A percentile compares a stretch with the other conserved stretches of the same genome.
Evolutionary conservation across 2,797 vertebrate genomes (phyloP).

Genomic region (Enteromius unitaeniatus): DNA sequence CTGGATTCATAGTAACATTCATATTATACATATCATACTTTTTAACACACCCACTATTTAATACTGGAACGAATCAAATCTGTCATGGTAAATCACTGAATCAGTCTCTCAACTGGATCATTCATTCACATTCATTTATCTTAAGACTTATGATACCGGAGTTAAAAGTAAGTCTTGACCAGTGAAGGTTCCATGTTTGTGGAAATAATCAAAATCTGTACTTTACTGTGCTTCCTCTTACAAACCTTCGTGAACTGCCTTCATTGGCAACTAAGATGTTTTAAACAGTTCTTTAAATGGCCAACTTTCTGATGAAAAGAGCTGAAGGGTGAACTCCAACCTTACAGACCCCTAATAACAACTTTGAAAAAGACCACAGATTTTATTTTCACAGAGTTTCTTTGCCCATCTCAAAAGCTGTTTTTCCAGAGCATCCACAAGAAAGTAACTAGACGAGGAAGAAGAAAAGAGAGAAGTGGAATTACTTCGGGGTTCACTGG

Average conservation of each 20-base stretch:
- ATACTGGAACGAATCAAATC: not conserved
- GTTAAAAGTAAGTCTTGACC: not conserved
- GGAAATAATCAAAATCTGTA: not conserved
- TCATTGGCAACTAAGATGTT: not conserved
- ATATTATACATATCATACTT: not conserved
- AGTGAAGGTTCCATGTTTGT: not conserved
- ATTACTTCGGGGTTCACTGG: not conserved
- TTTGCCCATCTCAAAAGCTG: not conserved
- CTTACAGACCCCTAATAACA: not conserved
- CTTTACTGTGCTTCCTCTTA: not conserved
- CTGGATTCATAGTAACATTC: not conserved
- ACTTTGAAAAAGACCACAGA: not conserved
- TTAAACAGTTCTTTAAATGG: not conserved
- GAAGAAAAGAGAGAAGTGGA: conserved; percentile 17
- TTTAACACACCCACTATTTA: not conserved
- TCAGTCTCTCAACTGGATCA: not conserved
- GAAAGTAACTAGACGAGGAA: not conserved
- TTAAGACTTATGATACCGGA: not conserved
- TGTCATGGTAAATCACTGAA: not conserved
- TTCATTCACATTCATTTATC: not conserved
- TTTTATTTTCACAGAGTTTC: not conserved
- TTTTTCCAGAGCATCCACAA: conserved; percentile 11
- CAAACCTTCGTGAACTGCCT: not conserved
- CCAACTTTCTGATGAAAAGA: conserved; percentile 13
- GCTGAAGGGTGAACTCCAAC: not conserved